Conservation (phyloP, 2,797 vertebrate genomes). For the Coregonus sp. region DNA sequence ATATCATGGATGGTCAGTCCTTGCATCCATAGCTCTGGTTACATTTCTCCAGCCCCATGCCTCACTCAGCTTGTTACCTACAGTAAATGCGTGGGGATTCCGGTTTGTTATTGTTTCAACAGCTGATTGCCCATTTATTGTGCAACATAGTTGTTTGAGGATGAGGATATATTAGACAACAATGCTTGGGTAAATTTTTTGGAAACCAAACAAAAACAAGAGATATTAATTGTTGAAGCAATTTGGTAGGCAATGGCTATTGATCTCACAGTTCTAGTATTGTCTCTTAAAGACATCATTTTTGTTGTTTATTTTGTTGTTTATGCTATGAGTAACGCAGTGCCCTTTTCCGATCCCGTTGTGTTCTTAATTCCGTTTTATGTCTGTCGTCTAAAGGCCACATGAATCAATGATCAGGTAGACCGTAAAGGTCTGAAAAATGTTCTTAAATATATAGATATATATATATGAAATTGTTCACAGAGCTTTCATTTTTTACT, state of each 20-base stretch:
- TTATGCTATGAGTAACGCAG: neutral
- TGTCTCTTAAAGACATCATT: neutral
- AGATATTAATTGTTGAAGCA: neutral
- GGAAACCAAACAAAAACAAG: neutral
- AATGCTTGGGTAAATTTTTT: neutral
- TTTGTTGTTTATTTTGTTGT: neutral
- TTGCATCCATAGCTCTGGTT: too few species aligned
- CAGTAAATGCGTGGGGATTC: too few species aligned
- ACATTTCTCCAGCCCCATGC: too few species aligned
- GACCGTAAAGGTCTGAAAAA: neutral
- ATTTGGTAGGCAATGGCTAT: neutral
- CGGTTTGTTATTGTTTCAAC: too few species aligned
- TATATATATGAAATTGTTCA: neutral
- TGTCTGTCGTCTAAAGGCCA: conserved; percentile 4
- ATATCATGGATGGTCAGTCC: too few species aligned
- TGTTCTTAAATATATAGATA: neutral
- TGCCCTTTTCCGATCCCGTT: neutral
- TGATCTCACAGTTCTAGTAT: neutral
- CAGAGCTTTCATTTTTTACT: neutral
- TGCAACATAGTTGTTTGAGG: neutral
- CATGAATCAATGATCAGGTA: neutral
- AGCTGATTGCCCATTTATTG: too few species aligned
- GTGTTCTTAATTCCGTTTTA: neutral
- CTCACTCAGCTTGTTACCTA: too few species aligned
- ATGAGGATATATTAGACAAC: neutral